Evolutionary conservation across 2,888 invertebrate genomes (phyloP).

Genomic region (Campaea margaritaria): DNA sequence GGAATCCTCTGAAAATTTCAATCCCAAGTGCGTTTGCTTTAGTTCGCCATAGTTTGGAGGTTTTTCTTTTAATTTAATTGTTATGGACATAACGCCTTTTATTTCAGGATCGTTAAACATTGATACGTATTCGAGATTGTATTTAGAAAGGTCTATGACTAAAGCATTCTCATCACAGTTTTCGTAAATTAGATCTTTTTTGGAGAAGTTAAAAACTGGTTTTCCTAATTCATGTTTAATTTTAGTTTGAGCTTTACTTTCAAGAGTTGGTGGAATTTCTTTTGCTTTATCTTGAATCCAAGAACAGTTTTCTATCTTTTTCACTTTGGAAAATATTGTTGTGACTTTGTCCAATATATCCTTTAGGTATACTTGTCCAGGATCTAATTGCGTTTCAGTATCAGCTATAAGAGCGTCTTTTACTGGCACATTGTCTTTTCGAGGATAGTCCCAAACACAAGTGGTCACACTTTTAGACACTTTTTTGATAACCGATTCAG

Average conservation of each 20-base stretch:
- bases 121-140: constrained; percentile 64
- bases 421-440: constrained; percentile 13
- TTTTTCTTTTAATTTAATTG: constrained; percentile 64
- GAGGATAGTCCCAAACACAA: constrained; percentile 27
- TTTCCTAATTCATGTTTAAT: constrained; percentile 50
- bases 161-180: constrained; percentile 57
- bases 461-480: constrained; percentile 62
- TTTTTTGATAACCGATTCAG: constrained; percentile 62
- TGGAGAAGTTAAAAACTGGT: constrained; percentile 43
- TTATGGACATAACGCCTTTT: constrained; percentile 58
- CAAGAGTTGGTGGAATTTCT: constrained; percentile 30
- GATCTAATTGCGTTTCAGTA: constrained; percentile 45
- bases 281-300: constrained; percentile 32
- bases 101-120: constrained; percentile 54
- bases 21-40: constrained; percentile 49
- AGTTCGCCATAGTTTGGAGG: constrained; percentile 44
- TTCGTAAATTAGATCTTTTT: constrained; percentile 49
- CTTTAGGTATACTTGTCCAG: constrained; percentile 63
- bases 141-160: constrained; percentile 65
- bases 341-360: constrained; percentile 68
- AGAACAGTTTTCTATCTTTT: constrained; percentile 37
- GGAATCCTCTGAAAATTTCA: constrained; percentile 53
- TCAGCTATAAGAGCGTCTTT: constrained; percentile 29
- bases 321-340: constrained; percentile 58
- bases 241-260: constrained; percentile 32